A percentile compares a stretch with the other conserved stretches of the same genome.
phyloP scores from a whole-genome alignment of 2,113 vertebrate genomes.

The Euleptes europaea region DNA sequence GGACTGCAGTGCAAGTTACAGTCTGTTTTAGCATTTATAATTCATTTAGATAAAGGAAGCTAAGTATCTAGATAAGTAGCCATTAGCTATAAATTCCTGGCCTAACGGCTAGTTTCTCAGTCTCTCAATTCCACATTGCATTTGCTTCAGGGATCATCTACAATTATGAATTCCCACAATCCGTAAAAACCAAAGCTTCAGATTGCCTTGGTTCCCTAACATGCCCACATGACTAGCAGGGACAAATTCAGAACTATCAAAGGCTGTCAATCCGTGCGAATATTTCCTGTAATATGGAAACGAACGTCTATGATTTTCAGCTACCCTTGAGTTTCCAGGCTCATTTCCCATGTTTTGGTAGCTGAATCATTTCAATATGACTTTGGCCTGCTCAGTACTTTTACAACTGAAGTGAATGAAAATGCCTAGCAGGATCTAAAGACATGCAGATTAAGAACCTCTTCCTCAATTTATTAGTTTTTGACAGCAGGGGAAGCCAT shows the following conservation, averaged over 20 bases:
- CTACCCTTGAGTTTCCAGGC: background rate
- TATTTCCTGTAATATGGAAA: too few species aligned
- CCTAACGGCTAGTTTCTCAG: conserved; percentile 28
- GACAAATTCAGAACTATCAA: too few species aligned
- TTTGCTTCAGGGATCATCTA: background rate
- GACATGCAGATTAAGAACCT: background rate
- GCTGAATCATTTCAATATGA: background rate
- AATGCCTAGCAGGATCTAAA: background rate
- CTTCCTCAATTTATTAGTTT: background rate
- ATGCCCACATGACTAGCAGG: too few species aligned
- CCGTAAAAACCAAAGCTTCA: too few species aligned
- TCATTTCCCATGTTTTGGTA: background rate
- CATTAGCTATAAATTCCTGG: conserved; percentile 38
- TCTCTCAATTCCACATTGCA: background rate
- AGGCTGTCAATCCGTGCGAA: too few species aligned
- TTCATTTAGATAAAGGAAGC: conserved; percentile 41
- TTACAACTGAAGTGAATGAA: background rate
- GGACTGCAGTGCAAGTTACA: too few species aligned
- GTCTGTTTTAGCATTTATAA: conserved; percentile 8
- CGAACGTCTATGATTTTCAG: background rate
- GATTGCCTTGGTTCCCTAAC: too few species aligned
- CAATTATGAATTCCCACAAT: too few species aligned
- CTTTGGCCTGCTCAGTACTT: background rate
- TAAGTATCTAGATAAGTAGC: conserved; percentile 46
- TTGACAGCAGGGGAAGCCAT: background rate